phyloP scores from a whole-genome alignment of 2,888 invertebrate species.

The Pheosia gnoma region DNA sequence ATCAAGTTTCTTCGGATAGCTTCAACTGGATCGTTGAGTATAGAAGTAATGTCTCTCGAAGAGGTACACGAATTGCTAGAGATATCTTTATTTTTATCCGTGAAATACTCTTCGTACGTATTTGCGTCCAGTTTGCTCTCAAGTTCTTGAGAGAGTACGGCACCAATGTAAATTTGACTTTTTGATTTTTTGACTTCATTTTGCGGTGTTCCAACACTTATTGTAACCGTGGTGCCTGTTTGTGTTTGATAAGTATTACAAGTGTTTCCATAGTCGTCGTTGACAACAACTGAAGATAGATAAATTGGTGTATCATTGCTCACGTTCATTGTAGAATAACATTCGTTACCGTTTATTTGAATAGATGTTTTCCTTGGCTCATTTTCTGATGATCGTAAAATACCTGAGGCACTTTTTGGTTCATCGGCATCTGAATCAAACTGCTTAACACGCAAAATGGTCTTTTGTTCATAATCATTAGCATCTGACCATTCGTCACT shows the following conservation, averaged over 20 bases:
- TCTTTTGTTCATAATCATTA: conserved; percentile 77
- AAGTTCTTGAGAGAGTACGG: conserved; percentile 59
- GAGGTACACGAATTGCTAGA: conserved; percentile 31
- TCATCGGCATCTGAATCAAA: conserved; percentile 79
- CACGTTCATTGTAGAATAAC: conserved; percentile 90
- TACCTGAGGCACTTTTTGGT: conserved; percentile 45
- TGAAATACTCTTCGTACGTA: conserved; percentile 74
- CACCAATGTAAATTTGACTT: conserved; percentile 80
- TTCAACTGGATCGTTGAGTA: conserved; percentile 89
- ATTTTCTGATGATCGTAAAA: conserved; percentile 58
- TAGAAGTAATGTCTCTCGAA: conserved; percentile 76
- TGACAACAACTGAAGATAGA: conserved; percentile 89
- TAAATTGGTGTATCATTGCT: conserved; percentile 88
- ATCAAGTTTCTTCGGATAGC: conserved; percentile 89
- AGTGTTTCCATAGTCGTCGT: conserved; percentile 79
- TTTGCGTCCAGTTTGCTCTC: conserved; percentile 58
- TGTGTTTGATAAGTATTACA: conserved; percentile 79
- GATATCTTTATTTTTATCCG: conserved; percentile 49
- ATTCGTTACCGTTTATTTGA: conserved; percentile 89
- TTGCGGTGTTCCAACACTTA: conserved; percentile 83
- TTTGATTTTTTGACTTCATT: conserved; percentile 72
- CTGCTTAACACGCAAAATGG: conserved; percentile 72
- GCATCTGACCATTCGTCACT: conserved; percentile 82
- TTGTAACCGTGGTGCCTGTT: conserved; percentile 85
- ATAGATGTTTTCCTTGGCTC: conserved; percentile 87